Conservation (phyloP, 2,797 vertebrate genomes). For the Phrynocephalus guinanensis region DNA sequence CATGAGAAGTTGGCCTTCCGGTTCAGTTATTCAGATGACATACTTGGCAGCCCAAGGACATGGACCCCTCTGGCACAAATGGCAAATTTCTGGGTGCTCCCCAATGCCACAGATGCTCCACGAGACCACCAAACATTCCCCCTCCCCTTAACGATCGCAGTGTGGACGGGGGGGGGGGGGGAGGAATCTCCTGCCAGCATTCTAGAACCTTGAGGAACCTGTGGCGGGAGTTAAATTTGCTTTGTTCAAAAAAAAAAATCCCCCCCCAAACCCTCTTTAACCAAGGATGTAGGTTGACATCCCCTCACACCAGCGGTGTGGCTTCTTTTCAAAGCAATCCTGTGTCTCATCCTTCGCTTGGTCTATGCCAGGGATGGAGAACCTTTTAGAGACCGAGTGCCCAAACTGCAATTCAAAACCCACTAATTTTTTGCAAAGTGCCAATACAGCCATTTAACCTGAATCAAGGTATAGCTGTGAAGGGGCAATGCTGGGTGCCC, state of each 20-base stretch:
- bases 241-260: neutral
- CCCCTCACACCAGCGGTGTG: too few species aligned
- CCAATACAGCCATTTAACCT: too few species aligned
- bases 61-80: conserved; percentile 68
- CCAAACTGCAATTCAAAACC: too few species aligned
- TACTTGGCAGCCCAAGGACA: conserved; percentile 69
- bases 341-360: neutral
- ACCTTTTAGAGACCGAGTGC: too few species aligned
- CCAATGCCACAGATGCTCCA: conserved; percentile 55
- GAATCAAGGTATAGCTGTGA: too few species aligned
- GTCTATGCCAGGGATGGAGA: neutral
- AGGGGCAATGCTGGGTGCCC: too few species aligned
- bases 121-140: conserved; percentile 19
- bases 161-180: conserved; percentile 42
- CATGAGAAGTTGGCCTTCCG: conserved; percentile 58
- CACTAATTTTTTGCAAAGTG: too few species aligned
- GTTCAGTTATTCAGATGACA: conserved; percentile 60
- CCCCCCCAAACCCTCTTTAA: neutral
- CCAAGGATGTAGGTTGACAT: neutral
- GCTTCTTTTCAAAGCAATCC: neutral
- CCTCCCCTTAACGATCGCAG: conserved; percentile 61
- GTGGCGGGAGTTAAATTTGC: neutral
- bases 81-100: conserved; percentile 74
- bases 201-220: conserved; percentile 73
- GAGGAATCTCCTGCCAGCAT: conserved; percentile 72